phyloP scores from a whole-genome alignment of 2,888 invertebrate species.

The Campoletis raptor region DNA sequence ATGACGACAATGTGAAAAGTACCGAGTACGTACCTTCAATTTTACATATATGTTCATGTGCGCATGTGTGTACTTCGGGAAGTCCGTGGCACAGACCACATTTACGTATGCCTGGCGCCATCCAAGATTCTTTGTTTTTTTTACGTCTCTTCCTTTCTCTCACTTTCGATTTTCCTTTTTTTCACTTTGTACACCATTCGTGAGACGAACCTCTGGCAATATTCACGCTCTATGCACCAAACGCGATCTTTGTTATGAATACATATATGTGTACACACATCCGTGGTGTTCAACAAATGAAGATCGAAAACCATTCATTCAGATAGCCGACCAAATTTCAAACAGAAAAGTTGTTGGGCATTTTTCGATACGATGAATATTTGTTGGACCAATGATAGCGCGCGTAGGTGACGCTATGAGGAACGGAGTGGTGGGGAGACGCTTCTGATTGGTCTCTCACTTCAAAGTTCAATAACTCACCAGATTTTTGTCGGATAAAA shows the following conservation, averaged over 20 bases:
- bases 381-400: background rate
- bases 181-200: conserved; percentile 7
- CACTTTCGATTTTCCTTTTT: conserved; percentile 35
- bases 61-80: conserved; percentile 32
- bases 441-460: background rate
- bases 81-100: conserved; percentile 9
- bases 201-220: conserved; percentile 64
- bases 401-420: background rate
- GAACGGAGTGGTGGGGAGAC: background rate
- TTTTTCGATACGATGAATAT: background rate
- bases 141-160: conserved; percentile 21
- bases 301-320: background rate
- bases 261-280: background rate
- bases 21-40: conserved; percentile 26
- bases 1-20: conserved; percentile 43
- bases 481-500: background rate
- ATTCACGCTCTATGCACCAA: conserved; percentile 42
- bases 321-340: background rate
- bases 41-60: conserved; percentile 6
- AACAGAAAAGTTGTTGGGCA: background rate
- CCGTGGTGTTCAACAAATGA: background rate
- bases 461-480: background rate
- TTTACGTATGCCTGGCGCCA: conserved; percentile 58
- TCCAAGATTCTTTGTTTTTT: conserved; percentile 33
- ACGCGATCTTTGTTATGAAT: background rate